Percentiles rank a stretch among this genome's conserved stretches.
phyloP scores from a whole-genome alignment of 2,888 invertebrate genomes.

The Cristatella mucedo region DNA sequence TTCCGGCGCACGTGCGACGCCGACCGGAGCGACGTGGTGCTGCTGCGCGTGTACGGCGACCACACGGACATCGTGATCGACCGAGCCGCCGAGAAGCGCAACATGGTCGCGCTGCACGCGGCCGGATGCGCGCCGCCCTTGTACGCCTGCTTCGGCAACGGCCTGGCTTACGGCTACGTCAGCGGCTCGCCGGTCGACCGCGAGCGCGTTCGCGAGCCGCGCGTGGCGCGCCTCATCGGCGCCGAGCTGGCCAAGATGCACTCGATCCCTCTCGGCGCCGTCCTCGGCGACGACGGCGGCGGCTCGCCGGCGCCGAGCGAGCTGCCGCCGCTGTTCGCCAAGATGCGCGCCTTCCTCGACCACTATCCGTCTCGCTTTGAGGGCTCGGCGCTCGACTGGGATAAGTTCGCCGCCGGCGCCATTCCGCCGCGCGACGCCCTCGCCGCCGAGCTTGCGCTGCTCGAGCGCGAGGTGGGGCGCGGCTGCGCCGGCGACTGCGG shows the following conservation, averaged over 20 bases:
- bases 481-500: too few relatives aligned
- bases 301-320: too few relatives aligned
- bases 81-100: conserved; percentile 52
- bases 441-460: too few relatives aligned
- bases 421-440: too few relatives aligned
- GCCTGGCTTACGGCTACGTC: conserved; percentile 63
- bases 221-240: conserved; percentile 45
- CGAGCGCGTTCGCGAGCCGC: conserved; percentile 26
- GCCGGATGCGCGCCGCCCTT: conserved; percentile 66
- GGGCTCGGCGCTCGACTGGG: too few relatives aligned
- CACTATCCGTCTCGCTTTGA: too few relatives aligned
- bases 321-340: too few relatives aligned
- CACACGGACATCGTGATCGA: conserved; percentile 85
- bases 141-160: conserved; percentile 81
- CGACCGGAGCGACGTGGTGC: conserved; percentile 55
- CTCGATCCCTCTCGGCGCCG: conserved; percentile 21
- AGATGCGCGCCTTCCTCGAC: too few relatives aligned
- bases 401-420: too few relatives aligned
- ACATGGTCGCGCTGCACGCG: conserved; percentile 45
- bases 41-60: conserved; percentile 76
- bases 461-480: too few relatives aligned
- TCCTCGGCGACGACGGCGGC: conserved; percentile 23
- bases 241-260: conserved; percentile 51
- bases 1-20: too few relatives aligned
- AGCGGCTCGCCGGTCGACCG: conserved; percentile 49